Evolutionary conservation across 2,113 vertebrate genomes (phyloP).

Genomic region (Loxodonta africana): DNA sequence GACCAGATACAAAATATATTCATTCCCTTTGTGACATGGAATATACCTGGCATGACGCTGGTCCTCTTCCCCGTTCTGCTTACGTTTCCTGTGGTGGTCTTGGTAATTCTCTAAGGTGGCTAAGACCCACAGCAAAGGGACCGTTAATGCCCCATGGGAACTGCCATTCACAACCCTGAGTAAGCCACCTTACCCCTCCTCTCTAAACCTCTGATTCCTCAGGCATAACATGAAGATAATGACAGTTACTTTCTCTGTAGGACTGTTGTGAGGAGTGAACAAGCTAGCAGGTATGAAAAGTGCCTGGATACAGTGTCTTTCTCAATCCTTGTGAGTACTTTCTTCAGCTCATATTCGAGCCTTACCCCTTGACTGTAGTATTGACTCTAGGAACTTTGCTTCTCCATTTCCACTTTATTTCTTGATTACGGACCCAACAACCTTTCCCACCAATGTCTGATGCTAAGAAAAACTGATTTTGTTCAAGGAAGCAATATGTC

Average conservation of each 20-base stretch:
- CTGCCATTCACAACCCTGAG: background rate
- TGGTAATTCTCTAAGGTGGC: background rate
- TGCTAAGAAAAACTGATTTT: constrained; percentile 14
- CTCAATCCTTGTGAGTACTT: background rate
- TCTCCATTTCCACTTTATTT: constrained; percentile 24
- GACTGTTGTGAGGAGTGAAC: background rate
- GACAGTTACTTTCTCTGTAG: background rate
- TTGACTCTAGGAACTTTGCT: constrained; percentile 1
- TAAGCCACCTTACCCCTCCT: background rate
- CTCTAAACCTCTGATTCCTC: background rate
- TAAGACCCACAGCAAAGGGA: background rate
- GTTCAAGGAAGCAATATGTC: constrained; percentile 2
- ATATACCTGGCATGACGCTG: background rate
- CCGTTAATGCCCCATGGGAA: background rate
- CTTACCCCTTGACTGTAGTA: background rate
- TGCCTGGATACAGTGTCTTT: background rate
- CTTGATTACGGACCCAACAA: background rate
- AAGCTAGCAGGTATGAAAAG: background rate
- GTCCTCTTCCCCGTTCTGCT: background rate
- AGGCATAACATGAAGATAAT: background rate
- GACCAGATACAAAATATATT: background rate
- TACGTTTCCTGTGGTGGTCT: constrained; percentile 40
- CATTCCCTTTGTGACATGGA: background rate
- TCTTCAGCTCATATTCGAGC: background rate
- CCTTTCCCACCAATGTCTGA: background rate